Evolutionary conservation across 2,113 vertebrate genomes (phyloP), one percentile per base, ranked within the genome.

Genomic region (Machaerirhynchus nigripectus): DNA sequence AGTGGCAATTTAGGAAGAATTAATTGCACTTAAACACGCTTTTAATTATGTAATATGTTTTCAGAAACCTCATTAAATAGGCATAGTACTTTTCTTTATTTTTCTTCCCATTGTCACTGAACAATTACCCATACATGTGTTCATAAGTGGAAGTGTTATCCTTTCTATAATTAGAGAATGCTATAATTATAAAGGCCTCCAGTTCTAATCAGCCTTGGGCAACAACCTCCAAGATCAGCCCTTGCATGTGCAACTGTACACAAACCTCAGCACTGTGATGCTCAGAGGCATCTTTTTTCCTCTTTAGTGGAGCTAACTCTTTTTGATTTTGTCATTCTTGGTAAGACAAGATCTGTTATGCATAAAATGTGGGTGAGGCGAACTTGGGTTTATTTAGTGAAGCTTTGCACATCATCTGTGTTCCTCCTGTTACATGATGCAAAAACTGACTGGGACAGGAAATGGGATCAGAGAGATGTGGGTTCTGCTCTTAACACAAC

Each of bases 151-250:
- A 90, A 81, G 20, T 63, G 35, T 30, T 89, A 86, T 42, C 33
- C 76, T 87, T 90, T 92, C 49, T 92, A 13, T 95, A 86, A 93
- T 80, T 96, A 94, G 50, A 30, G 21, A 95, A 89, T 59, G 22
- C 33, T 89, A 21, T 80, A 93, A 83, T 89, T 95, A 71, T 49
- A 68, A 87, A 70, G 37, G n/a, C 13, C 22, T 95, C 13, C 23
- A 52, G 30, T 79, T 84, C 83, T 84, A 67, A 88, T 89, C 85
- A 87, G 73, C 59, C 57, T 65, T 82, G 73, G 60, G 85, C 6
- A 4, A 10, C 65, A 26, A 30, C 15, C 69, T 87, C 70, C 0
- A 4, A n/a, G 52, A 92, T 76, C 67, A 95, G 31, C 28, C 31
- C 60, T 76, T 84, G 10, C 44, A 37, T 55, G 35, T 65, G 39